Conservation (phyloP, 2,797 vertebrate genomes). For the Vipera ursinii region DNA sequence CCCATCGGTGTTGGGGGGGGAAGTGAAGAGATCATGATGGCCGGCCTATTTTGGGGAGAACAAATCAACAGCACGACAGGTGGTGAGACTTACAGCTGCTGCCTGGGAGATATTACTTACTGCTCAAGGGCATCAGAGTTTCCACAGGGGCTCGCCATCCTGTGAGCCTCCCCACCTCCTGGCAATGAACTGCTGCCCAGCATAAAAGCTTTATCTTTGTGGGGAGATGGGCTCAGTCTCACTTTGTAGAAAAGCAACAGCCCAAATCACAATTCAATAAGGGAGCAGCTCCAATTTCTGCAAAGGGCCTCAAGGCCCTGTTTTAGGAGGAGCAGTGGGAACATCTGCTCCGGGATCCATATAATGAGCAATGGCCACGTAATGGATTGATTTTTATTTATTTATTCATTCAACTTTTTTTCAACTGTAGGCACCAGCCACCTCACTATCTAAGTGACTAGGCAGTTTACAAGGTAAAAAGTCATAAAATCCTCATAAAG, state of each 20-base stretch:
- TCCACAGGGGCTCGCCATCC: constrained; percentile 61
- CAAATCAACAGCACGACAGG: constrained; percentile 68
- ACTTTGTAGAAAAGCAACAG: constrained; percentile 18
- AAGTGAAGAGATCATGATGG: constrained; percentile 53
- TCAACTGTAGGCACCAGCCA: background rate
- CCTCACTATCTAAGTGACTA: background rate
- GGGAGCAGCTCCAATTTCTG: background rate
- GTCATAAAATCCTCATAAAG: background rate
- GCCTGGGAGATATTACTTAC: constrained; percentile 55
- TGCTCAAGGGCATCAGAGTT: constrained; percentile 67
- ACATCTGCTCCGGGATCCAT: background rate
- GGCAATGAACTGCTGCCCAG: constrained; percentile 38
- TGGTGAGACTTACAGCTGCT: constrained; percentile 55
- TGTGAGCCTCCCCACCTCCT: constrained; percentile 42
- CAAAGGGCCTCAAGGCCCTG: background rate
- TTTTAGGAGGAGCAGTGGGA: background rate
- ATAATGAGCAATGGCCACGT: background rate
- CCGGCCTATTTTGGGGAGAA: constrained; percentile 66
- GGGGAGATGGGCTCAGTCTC: constrained; percentile 4
- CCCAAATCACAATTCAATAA: background rate
- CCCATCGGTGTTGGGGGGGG: constrained; percentile 32
- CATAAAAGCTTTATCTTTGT: background rate
- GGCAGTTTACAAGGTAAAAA: background rate
- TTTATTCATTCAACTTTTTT: background rate
- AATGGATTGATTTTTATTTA: background rate